Base-by-base conservation (phyloP, 2,113 vertebrate species). In the Paradoxurus hermaphroditus region DNA sequence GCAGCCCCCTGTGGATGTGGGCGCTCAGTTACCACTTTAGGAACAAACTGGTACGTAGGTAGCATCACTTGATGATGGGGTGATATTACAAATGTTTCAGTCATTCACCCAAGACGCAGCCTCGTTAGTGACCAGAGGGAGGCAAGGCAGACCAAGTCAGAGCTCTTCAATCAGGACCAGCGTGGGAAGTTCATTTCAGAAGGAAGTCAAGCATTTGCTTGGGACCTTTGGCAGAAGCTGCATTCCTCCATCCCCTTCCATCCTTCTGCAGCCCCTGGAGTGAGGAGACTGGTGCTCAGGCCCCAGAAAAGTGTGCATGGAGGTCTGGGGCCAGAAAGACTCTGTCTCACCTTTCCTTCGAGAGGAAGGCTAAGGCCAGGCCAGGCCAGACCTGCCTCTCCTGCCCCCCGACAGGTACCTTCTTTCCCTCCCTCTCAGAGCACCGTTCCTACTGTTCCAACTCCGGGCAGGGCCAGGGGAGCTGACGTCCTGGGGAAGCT, bases 401-500 rank as follows among this genome's bases (percentile, higher is more conserved):
- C 16, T 4, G 11, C 13, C 53, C 78, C 77, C 39, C 27, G n/a
- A n/a, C 41, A 29, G 29, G 41, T 46, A 77, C 73, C 73, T 44
- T 27, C n/a, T n/a, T 67, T 44, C 46, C 56, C 63, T 88, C 75
- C 31, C 86, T 53, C 0, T 31, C 15, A 67, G 68, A 34, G 49
- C 46, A 41, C 70, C 8, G 2, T 44, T 21, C 67, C 34, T 41
- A 13, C 59, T 65, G 2, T 44, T 21, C 81, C 39, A 34, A 8
- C 59, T 65, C 77, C 63, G 51, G 49, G 67, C 25, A 27, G 67
- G 77, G 65, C 41, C 41, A n/a, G 78, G 81, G 36, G 44, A 87
- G n/a, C 63, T 86, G 88, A 36, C 65, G 9, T 85, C 67, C 73
- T 59, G n/a, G 62, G 92, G 95, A 56, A 91, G 85, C 90, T 75